Evolutionary conservation across 2,797 vertebrate species (phyloP), one percentile per base, ranked within the genome.

Genomic region (Pantherophis alleghaniensis): DNA sequence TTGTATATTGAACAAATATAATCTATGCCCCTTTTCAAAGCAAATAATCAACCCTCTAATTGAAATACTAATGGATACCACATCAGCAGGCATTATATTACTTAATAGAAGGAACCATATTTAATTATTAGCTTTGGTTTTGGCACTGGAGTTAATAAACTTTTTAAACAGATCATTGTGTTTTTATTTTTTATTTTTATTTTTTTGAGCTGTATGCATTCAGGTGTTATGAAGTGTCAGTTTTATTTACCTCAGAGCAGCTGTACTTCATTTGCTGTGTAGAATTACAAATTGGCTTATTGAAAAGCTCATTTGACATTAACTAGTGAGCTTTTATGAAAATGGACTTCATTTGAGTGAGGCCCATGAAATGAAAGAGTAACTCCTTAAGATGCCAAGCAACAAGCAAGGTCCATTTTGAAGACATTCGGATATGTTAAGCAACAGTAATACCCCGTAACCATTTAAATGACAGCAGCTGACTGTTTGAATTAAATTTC

Each of bases 401-500:
- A 96, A 96, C 97, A 97, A 97, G 97, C 97, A 98, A 97, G 96
- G 37, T 66, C 96, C 97, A 96, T 97, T 98, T 98, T 98, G 97
- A 96, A 97, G 95, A 90, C 94, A 93, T 96, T 96, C 90, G 69
- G 7, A 97, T 95, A 96, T 97, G 96, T 97, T 98, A 97, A 97
- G 96, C 96, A 97, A 97, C 94, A 96, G 79, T 97, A 97, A 97
- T 97, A 93, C 90, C 95, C 87, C 79, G 74, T 96, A 97, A 96
- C 97, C 90, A 94, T 97, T 97, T 97, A 97, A 97, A 96, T 97
- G 97, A 98, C 97, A 97, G 97, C 92, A 95, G 95, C 97, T 97
- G 97, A 98, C 97, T 97, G 86, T 98, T 97, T 97, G 97, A 98
- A 98, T 98, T 98, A 97, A 97, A 97, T 98, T 98, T 96, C 94